A percentile compares a stretch with the other conserved stretches of the same genome.
These are phyloP conservation scores for Melinaea marsaeus DNA, from an alignment of 2,888 invertebrate genomes.

Conservation along the genomic window DNA sequence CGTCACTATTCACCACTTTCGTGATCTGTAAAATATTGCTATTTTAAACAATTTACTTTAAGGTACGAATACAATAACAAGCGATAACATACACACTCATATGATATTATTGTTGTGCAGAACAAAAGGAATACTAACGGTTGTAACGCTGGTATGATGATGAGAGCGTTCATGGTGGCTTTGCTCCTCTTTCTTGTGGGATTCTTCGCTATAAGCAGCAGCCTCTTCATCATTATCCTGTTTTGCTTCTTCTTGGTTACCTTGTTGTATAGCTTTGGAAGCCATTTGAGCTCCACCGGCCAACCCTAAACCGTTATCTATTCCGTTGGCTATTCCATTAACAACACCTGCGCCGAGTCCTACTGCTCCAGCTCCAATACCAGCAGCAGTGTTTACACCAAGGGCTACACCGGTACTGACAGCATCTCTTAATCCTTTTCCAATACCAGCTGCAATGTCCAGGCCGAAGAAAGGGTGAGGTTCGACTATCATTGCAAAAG, in stretches of 20 bases:
- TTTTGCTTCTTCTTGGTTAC: not conserved
- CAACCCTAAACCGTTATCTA: not conserved
- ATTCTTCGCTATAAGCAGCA: slow-evolving; percentile 2
- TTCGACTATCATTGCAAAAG: not conserved
- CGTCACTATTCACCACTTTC: not conserved
- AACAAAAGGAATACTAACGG: not conserved
- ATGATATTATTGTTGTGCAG: too few relatives aligned
- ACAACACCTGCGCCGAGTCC: not conserved
- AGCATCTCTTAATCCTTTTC: not conserved
- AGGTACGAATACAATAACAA: too few relatives aligned
- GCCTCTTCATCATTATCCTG: not conserved
- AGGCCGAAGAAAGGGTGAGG: not conserved
- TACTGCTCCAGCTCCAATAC: not conserved
- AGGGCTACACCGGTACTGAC: not conserved
- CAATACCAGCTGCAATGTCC: not conserved
- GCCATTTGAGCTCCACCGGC: not conserved
- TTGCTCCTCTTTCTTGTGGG: slow-evolving; percentile 3
- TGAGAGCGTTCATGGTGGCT: slow-evolving; percentile 12
- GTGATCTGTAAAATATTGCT: not conserved
- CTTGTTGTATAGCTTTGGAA: not conserved
- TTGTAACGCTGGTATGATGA: slow-evolving; percentile 12
- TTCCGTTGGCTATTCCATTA: not conserved
- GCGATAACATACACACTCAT: too few relatives aligned
- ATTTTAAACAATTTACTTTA: too few relatives aligned
- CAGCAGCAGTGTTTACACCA: not conserved